Evolutionary conservation across 2,888 invertebrate genomes (phyloP).

Genomic region (Drosophila mercatorum): DNA sequence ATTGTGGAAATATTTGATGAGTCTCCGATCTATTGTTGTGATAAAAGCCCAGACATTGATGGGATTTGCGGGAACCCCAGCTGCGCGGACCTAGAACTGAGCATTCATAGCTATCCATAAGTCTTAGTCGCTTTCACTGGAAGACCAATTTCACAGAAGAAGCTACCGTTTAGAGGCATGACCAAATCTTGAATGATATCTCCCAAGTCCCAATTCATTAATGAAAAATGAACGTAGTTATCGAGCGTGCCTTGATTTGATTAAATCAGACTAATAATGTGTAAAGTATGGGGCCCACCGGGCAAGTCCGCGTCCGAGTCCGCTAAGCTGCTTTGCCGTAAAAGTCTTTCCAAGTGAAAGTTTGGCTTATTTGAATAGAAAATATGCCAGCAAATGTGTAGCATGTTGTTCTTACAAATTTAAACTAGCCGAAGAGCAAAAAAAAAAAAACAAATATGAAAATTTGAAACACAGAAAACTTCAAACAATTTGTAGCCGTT

Average conservation of each 20-base stretch:
- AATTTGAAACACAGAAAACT: conserved; percentile 24
- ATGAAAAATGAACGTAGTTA: conserved; percentile 69
- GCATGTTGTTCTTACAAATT: conserved; percentile 62
- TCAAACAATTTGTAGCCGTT: conserved; percentile 34
- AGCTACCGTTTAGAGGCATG: conserved; percentile 62
- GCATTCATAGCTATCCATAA: conserved; percentile 26
- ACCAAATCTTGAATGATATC: conserved; percentile 36
- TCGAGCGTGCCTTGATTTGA: conserved; percentile 74
- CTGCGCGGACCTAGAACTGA: conserved; percentile 5
- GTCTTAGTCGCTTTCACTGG: conserved; percentile 66
- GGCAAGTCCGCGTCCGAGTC: conserved; percentile 36
- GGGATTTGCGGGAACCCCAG: conserved; percentile 43
- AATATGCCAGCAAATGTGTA: conserved; percentile 40
- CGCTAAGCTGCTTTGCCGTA: conserved; percentile 57
- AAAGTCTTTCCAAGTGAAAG: conserved; percentile 77
- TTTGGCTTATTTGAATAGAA: conserved; percentile 60
- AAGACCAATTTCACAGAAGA: conserved; percentile 18
- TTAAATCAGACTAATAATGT: conserved; percentile 75
- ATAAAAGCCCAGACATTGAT: conserved; percentile 36
- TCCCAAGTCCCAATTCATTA: conserved; percentile 63
- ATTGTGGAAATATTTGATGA: conserved; percentile 13
- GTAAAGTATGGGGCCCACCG: conserved; percentile 74
- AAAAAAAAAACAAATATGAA: conserved; percentile 35
- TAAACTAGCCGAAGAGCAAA: conserved; percentile 33
- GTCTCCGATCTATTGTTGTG: conserved; percentile 36